Evolutionary conservation across 2,888 invertebrate species (phyloP), one percentile per base, ranked within the genome.

Genomic region (Apodemia mormo): DNA sequence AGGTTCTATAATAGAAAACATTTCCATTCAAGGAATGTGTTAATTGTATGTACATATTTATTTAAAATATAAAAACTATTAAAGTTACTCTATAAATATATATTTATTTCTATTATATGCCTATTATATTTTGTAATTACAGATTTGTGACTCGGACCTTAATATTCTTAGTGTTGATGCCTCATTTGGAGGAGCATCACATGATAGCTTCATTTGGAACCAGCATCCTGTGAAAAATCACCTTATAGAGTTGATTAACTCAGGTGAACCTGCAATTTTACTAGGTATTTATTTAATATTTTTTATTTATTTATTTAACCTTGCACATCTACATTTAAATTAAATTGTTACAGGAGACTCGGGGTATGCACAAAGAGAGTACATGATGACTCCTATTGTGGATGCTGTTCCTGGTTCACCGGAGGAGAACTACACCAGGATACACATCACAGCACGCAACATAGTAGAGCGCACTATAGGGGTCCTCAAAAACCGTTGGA

Each of bases 81-180:
- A 4, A 4, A 4, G 5, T 37, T 5, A 37, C 5, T 37, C 3
- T 37, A 37, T 37, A 37, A 5, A 37, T 37, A 37, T 37, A 37
- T 5, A 37, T 37, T 2, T 37, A n/a, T n/a, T n/a, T n/a, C n/a
- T n/a, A n/a, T n/a, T n/a, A n/a, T n/a, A n/a, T 37, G 5, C 37
- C 2, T 37, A 2, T 37, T 37, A 37, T 37, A 37, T 37, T 37
- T 37, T 37, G 2, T 37, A 37, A 52, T 54, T 54, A 6, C 54
- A 54, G 73, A 69, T 71, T 49, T 69, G 66, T 69, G 71, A 73
- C 69, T 66, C 66, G n/a, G 70, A 73, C 52, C 10, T 69, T 10
- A 69, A 69, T 29, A 71, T 73, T 54, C 49, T 71, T 2, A 58
- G 68, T 68, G 69, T 73, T 9, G 71, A 71, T 68, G 64, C 72